Evolutionary conservation across 2,888 invertebrate species (phyloP).

Genomic region (Plagodis dolabraria): DNA sequence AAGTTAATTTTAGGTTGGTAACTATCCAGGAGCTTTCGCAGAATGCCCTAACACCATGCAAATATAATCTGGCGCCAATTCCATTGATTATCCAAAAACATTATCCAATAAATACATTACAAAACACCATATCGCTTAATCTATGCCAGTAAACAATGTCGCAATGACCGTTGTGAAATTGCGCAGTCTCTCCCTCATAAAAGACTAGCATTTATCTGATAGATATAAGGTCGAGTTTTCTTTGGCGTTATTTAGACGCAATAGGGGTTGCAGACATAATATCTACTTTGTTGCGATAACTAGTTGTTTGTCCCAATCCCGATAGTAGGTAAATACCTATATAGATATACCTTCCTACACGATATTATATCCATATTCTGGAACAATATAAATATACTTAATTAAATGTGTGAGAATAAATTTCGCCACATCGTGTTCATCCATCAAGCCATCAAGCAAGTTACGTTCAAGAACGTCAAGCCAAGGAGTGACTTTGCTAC

Average conservation of each 20-base stretch:
- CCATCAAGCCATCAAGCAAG: too few species aligned
- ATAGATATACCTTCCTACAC: too few species aligned
- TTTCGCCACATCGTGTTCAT: too few species aligned
- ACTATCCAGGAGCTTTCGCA: too few species aligned
- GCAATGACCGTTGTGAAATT: slow-evolving; percentile 10
- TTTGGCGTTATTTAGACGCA: slow-evolving; percentile 9
- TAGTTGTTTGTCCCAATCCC: slow-evolving; percentile 1
- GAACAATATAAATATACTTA: too few species aligned
- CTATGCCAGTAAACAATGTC: slow-evolving; percentile 14
- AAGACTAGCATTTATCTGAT: neutral
- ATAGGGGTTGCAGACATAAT: slow-evolving; percentile 9
- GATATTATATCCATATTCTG: too few species aligned
- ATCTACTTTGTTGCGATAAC: slow-evolving; percentile 6
- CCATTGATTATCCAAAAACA: neutral
- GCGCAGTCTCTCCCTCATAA: slow-evolving; percentile 12
- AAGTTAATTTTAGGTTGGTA: too few species aligned
- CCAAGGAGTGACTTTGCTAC: too few species aligned
- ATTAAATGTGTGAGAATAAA: too few species aligned
- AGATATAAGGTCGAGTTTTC: slow-evolving; percentile 2
- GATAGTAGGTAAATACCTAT: slow-evolving; percentile 10
- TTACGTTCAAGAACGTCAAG: too few species aligned
- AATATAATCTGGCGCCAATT: neutral
- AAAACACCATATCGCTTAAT: slow-evolving; percentile 2
- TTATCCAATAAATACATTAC: slow-evolving; percentile 1
- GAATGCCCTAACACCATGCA: too few species aligned